These are phyloP conservation scores for Brachypterus glaber DNA, from an alignment of 2,888 invertebrate genomes.

Conservation along the genomic window DNA sequence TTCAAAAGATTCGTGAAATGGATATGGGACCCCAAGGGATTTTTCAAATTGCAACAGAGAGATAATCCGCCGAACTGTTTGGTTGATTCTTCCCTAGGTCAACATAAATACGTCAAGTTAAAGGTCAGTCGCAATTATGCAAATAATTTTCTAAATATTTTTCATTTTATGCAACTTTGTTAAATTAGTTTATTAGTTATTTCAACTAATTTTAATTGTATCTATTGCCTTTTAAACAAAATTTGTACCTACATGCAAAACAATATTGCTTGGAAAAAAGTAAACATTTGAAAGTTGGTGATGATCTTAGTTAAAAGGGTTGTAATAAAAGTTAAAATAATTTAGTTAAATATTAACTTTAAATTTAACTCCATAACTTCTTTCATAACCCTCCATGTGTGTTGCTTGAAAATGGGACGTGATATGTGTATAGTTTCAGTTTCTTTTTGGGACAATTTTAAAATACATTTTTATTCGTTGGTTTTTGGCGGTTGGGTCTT, in stretches of 20 bases:
- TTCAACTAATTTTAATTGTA: no score
- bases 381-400: no score
- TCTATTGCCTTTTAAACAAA: no score
- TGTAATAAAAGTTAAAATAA: no score
- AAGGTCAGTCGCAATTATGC: constrained; percentile 42
- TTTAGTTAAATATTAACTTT: no score
- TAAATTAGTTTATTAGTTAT: not conserved
- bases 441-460: constrained; percentile 41
- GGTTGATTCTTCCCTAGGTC: constrained; percentile 49
- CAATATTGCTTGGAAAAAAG: no score
- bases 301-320: no score
- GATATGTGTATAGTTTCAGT: constrained; percentile 40
- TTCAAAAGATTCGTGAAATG: constrained; percentile 41
- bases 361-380: no score
- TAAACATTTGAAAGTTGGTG: no score
- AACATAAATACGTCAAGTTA: constrained; percentile 55
- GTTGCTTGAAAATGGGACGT: constrained; percentile 17
- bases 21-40: constrained; percentile 44
- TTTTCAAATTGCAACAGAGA: constrained; percentile 38
- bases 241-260: no score
- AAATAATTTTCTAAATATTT: no score
- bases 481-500: constrained; percentile 46
- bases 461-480: constrained; percentile 44
- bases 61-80: constrained; percentile 53
- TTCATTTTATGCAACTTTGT: not conserved